Conservation (phyloP, 2,888 invertebrate genomes). For the Diaperis boleti region DNA sequence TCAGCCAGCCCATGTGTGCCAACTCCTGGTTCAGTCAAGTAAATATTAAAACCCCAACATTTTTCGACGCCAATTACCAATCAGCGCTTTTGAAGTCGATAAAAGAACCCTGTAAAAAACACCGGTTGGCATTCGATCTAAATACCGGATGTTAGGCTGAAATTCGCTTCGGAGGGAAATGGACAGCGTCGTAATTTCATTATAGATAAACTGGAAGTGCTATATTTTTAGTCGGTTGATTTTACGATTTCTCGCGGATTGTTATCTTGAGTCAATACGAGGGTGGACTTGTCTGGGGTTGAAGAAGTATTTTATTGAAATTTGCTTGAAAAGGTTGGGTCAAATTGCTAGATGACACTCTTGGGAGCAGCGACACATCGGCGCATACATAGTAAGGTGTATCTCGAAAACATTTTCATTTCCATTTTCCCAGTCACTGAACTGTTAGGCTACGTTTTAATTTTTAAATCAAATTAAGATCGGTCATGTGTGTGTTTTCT, state of each 20-base stretch:
- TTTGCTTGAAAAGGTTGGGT: no score
- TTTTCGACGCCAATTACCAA: conserved; percentile 34
- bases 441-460: no score
- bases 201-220: not conserved
- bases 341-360: no score
- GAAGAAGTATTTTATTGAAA: no score
- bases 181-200: not conserved
- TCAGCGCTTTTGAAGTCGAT: conserved; percentile 31
- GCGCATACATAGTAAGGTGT: no score
- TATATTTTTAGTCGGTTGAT: not conserved
- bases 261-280: not conserved
- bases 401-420: no score
- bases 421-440: no score
- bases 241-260: not conserved
- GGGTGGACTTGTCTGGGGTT: not conserved
- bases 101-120: conserved; percentile 26
- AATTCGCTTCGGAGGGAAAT: conserved; percentile 22
- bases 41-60: conserved; percentile 24
- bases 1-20: not conserved
- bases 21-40: no score
- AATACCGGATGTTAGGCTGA: conserved; percentile 29
- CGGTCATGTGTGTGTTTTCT: no score
- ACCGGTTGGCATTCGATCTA: conserved; percentile 30
- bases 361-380: no score
- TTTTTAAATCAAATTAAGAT: no score